Evolutionary conservation across 2,113 vertebrate species (phyloP), one percentile per base, ranked within the genome.

Genomic region (Sclerurus mexicanus): DNA sequence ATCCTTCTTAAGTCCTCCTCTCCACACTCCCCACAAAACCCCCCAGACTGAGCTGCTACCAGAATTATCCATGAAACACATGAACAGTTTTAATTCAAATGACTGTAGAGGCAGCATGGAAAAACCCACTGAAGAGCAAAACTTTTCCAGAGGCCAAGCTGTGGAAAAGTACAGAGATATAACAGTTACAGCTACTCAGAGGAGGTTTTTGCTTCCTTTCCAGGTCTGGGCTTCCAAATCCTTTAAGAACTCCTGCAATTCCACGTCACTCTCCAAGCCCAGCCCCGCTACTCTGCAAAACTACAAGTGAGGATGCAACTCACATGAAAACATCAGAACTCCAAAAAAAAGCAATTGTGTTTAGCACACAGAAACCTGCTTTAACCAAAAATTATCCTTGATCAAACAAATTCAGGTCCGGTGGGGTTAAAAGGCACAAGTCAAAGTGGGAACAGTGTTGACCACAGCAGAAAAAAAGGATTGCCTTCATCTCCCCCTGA

Each of bases 121-220:
- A 97, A 97, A 96, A 69, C 4, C 78, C 86, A 95, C 39, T 14
- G 37, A 55, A 63, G 30, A 92, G 46, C 44, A 84, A 81, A 96
- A 69, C 60, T 27, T 83, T 93, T 95, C 92, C 92, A 84, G 55
- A 64, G 25, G 18, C 20, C 24, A 52, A 91, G 68, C 52, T 92
- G n/a, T 92, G 95, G 93, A 96, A 95, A 94, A 92, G 66, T 89
- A 95, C 93, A 76, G 83, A 89, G 69, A 73, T 6, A 4, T 59
- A 91, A 91, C 1, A 71, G 19, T 60, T 56, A 75, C 47, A 90
- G 52, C 24, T 64, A 49, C 7, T 85, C n/a, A 62, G 22, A 42
- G 19, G 10, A 81, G 33, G 4, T 2, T 19, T 89, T 85, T 77
- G 47, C 22, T 81, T 92, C 24, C 15, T 84, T 69, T 71, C 60